These are phyloP conservation scores for Caenorhabditis elegans DNA, from an alignment of 1,140 invertebrate species.

Conservation along the genomic window WBcel235 BX284605.5:10344001-10344500, in stretches of 20 bases:
- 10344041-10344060: conserved; percentile 33
- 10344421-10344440: neutral
- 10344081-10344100: conserved; percentile 20
- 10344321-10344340: neutral
- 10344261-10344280: neutral
- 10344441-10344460: neutral
- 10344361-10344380: neutral
- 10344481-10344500: neutral
- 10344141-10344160: conserved; percentile 35
- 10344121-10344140: conserved; percentile 17
- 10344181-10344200: conserved; percentile 29
- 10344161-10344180: conserved; percentile 43
- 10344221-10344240: conserved; percentile 34
- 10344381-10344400: neutral
- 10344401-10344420: neutral
- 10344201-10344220: neutral
- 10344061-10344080: neutral
- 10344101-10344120: neutral
- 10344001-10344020: neutral
- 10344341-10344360: neutral
- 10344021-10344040: neutral
- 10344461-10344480: neutral
- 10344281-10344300: neutral
- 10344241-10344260: conserved; percentile 17
- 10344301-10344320: neutral